phyloP scores from a whole-genome alignment of 1,140 invertebrate species.

The Pogonognathellus flavescens region DNA sequence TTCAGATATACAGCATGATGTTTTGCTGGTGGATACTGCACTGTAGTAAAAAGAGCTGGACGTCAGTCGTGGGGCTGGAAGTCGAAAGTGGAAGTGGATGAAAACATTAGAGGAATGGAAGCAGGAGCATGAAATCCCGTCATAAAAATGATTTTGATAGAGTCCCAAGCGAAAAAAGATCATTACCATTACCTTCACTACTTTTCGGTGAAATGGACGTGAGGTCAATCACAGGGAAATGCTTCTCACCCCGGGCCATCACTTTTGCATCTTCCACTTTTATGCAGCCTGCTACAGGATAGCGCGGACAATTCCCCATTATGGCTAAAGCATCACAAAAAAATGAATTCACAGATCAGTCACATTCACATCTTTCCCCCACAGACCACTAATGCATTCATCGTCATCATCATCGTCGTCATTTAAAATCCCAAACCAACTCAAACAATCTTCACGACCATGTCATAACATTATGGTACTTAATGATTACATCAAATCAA shows the following conservation, averaged over 20 bases:
- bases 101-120: neutral
- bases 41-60: no score
- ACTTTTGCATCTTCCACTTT: slow-evolving; percentile 90
- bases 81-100: no score
- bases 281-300: slow-evolving; percentile 82
- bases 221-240: slow-evolving; percentile 67
- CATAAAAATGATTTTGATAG: slow-evolving; percentile 35
- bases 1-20: neutral
- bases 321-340: slow-evolving; percentile 63
- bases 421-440: neutral
- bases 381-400: no score
- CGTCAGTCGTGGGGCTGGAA: no score
- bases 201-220: slow-evolving; percentile 66
- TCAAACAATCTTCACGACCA: neutral
- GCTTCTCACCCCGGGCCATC: slow-evolving; percentile 76
- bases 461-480: no score
- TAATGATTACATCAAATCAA: no score
- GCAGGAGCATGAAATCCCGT: slow-evolving; percentile 26
- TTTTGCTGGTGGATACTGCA: no score
- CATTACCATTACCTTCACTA: slow-evolving; percentile 62
- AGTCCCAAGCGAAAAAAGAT: slow-evolving; percentile 44
- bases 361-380: neutral
- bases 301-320: slow-evolving; percentile 66
- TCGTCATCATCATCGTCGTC: no score
- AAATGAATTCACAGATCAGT: slow-evolving; percentile 1